phyloP scores from a whole-genome alignment of 2,888 invertebrate species.

The Andrena camellia region DNA sequence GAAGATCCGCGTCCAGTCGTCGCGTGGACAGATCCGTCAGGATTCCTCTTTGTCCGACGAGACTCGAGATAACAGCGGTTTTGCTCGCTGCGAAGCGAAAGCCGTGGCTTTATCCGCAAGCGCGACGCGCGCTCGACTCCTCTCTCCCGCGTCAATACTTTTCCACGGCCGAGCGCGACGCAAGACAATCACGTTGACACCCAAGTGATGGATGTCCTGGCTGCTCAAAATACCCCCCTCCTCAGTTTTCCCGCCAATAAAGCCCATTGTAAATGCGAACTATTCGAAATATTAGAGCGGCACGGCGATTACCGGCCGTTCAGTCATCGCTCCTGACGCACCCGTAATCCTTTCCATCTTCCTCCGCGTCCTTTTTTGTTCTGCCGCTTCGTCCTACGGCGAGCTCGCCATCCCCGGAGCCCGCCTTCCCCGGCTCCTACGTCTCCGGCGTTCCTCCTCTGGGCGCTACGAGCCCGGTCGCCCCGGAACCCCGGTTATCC shows the following conservation, averaged over 20 bases:
- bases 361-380: constrained; percentile 48
- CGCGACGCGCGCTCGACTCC: background rate
- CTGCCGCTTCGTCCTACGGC: constrained; percentile 25
- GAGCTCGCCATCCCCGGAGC: constrained; percentile 14
- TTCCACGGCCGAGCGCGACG: constrained; percentile 75
- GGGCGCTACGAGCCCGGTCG: background rate
- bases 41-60: background rate
- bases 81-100: background rate
- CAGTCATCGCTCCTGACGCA: constrained; percentile 84
- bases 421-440: background rate
- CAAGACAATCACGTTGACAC: constrained; percentile 85
- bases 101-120: background rate
- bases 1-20: background rate
- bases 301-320: constrained; percentile 83
- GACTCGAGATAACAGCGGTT: background rate
- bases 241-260: constrained; percentile 83
- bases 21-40: background rate
- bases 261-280: constrained; percentile 85
- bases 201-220: constrained; percentile 84
- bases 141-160: constrained; percentile 77
- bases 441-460: background rate
- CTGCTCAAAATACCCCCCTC: constrained; percentile 78
- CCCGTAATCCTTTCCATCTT: constrained; percentile 81
- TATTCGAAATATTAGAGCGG: constrained; percentile 85
- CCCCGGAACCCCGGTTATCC: background rate